Base-by-base conservation (phyloP, 2,113 vertebrate genomes). In the Strix uralensis region DNA sequence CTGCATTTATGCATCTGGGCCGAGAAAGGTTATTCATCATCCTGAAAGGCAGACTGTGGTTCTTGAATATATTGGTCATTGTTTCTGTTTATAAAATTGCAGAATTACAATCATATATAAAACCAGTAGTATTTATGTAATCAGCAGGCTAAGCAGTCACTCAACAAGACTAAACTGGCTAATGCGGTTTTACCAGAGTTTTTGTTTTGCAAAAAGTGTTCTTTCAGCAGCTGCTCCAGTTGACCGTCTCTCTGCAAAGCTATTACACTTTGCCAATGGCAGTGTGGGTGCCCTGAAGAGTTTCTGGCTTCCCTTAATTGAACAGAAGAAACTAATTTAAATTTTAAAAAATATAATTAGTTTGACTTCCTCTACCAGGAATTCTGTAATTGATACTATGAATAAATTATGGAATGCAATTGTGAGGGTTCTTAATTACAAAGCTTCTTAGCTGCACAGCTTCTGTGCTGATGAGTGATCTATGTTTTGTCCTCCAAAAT, bases 271-370 rank as follows among this genome's bases (percentile, higher is more conserved):
- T 90, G 91, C 89, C 96, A 87, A 47, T 77, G 92, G 91, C 89
- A 65, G 66, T 81, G 57, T 65, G 70, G 80, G 73, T 87, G 81
- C 88, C 92, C 95, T 80, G 78, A 96, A 96, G 96, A 90, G 80
- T 89, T 95, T 95, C 93, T 95, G 80, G 72, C 88, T 97, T 94
- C 36, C 52, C 61, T 86, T 97, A 96, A 96, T 88, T 97, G 95
- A 96, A 93, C 86, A 96, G 89, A 95, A 96, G 94, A 97, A 96
- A 95, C 95, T 95, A 91, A 97, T 96, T 96, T 96, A 90, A 95
- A 96, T 95, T 94, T 93, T 21, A 13, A 74, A 93, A 95, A 94
- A 96, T 95, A 96, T 94, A 96, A 97, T 97, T 91, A 95, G 88
- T 88, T 94, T 94, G 57, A 94, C 92, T 96, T 95, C 87, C 94